Conservation (phyloP, 2,113 vertebrate species). For the Pampusana beccarii region DNA sequence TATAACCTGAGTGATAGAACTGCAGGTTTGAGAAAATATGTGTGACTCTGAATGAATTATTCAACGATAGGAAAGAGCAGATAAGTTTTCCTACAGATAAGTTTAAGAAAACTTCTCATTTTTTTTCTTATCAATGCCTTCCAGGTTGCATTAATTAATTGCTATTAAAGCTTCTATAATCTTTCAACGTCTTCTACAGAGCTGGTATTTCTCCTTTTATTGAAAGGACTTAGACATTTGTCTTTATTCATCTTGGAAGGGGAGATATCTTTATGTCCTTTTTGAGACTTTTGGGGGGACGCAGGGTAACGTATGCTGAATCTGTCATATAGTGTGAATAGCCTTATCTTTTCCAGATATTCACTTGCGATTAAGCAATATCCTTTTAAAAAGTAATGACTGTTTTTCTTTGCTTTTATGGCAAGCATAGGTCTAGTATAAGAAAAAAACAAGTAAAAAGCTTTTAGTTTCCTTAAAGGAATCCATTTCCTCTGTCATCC, state of each 20-base stretch:
- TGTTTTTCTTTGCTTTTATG: not conserved
- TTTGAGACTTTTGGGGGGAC: not conserved
- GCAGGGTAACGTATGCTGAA: not conserved
- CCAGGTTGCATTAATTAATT: constrained; percentile 52
- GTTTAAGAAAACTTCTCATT: not conserved
- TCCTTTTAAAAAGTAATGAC: not conserved
- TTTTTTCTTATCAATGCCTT: constrained; percentile 5
- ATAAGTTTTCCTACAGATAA: constrained; percentile 12
- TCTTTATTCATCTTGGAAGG: not conserved
- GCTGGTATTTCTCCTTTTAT: not conserved
- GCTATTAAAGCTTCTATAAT: constrained; percentile 14
- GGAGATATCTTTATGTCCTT: not conserved
- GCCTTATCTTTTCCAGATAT: not conserved
- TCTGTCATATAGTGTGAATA: not conserved
- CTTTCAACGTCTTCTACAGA: not conserved
- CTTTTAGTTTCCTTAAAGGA: not conserved
- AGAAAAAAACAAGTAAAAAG: not conserved
- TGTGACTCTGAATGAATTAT: constrained; percentile 32
- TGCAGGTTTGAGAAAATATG: not conserved
- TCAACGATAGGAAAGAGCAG: not conserved
- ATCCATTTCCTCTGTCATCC: not conserved
- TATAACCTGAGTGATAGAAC: not conserved
- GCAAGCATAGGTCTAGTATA: not conserved
- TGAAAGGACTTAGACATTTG: not conserved
- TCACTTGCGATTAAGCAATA: not conserved